These are phyloP conservation scores for Drosophila repleta DNA, from an alignment of 1,140 invertebrate species.

Conservation along the genomic window DNA sequence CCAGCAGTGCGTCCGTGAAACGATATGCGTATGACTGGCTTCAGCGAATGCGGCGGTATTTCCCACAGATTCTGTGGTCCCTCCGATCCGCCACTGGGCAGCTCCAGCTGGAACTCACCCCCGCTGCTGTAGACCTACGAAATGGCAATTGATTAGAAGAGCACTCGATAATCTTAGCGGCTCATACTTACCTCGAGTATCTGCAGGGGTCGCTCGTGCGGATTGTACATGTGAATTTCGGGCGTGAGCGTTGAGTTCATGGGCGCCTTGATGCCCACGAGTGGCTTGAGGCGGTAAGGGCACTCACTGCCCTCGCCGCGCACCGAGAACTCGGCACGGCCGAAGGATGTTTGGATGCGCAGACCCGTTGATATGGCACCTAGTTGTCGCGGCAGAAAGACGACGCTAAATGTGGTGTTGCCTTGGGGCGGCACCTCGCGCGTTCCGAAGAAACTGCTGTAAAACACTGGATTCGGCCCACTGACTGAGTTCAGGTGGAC, in stretches of 20 bases:
- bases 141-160: neutral
- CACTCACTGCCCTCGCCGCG: conserved; percentile 92
- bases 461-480: conserved; percentile 94
- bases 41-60: conserved; percentile 95
- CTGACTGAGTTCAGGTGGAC: conserved; percentile 94
- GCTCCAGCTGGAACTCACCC: conserved; percentile 94
- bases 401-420: conserved; percentile 97
- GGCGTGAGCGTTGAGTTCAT: conserved; percentile 96
- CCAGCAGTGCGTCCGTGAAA: conserved; percentile 88
- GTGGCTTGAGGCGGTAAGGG: conserved; percentile 94
- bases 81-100: conserved; percentile 90
- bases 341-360: conserved; percentile 96
- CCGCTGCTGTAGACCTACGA: conserved; percentile 91
- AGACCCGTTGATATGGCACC: conserved; percentile 94
- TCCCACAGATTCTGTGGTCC: conserved; percentile 93
- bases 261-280: conserved; percentile 95
- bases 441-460: conserved; percentile 96
- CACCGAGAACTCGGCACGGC: conserved; percentile 91
- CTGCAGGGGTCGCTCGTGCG: conserved; percentile 93
- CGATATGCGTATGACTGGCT: conserved; percentile 93
- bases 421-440: conserved; percentile 95
- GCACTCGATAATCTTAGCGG: no score
- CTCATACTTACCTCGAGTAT: conserved; percentile 85
- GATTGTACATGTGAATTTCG: conserved; percentile 97
- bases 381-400: conserved; percentile 96